A percentile compares a stretch with the other conserved stretches of the same genome.
phyloP scores from a whole-genome alignment of 2,797 vertebrate species.

The Eulemur rubriventer region DNA sequence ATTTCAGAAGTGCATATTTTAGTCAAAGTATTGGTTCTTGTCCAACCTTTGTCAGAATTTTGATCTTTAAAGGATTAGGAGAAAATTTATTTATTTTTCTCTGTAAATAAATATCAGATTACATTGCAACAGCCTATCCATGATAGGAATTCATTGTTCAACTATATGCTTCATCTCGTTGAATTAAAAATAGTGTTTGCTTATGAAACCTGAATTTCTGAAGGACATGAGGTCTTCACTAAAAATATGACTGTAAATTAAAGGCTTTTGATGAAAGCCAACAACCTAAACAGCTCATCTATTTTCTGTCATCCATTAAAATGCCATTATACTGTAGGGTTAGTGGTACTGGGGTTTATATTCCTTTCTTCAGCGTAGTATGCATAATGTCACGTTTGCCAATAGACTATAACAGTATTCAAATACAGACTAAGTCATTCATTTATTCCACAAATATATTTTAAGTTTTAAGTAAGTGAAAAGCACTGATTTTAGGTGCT shows the following conservation, averaged over 20 bases:
- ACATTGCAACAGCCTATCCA: background rate
- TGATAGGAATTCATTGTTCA: background rate
- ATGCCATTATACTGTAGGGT: background rate
- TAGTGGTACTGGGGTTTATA: background rate
- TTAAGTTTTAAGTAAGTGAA: background rate
- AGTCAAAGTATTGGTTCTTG: background rate
- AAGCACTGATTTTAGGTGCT: background rate
- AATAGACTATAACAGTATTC: background rate
- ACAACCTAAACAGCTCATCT: background rate
- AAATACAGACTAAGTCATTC: background rate
- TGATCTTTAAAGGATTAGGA: background rate
- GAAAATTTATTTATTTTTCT: background rate
- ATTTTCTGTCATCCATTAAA: background rate
- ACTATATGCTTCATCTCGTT: background rate
- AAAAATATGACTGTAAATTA: background rate
- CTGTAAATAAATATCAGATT: background rate
- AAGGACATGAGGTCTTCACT: background rate
- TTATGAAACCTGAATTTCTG: constrained; percentile 46
- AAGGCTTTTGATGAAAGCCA: background rate
- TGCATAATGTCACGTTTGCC: background rate
- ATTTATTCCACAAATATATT: background rate
- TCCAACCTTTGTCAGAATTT: background rate
- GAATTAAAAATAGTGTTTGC: constrained; percentile 6
- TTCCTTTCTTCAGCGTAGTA: background rate
- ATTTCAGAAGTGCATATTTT: background rate